A percentile compares a stretch with the other conserved stretches of the same genome.
Evolutionary conservation across 2,113 vertebrate species (phyloP).

Genomic region (Campylorhamphus procurvoides): DNA sequence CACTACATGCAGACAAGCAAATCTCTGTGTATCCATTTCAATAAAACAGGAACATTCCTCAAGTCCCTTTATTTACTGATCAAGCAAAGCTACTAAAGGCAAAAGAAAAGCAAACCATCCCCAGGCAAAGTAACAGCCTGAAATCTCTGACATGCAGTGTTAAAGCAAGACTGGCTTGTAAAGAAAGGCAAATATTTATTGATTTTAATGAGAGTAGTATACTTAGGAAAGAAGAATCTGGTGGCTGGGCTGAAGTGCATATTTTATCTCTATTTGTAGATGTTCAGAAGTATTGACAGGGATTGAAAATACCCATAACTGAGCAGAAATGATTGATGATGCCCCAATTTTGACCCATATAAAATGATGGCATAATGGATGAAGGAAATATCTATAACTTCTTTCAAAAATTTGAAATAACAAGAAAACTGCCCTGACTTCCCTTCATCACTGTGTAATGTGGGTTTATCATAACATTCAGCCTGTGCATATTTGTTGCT

Average conservation of each 20-base stretch:
- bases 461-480: not conserved
- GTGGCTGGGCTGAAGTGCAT: not conserved
- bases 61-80: constrained; percentile 2
- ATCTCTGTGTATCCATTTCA: constrained; percentile 8
- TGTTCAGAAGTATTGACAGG: not conserved
- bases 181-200: not conserved
- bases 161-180: not conserved
- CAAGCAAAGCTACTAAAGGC: not conserved
- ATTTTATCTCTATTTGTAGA: not conserved
- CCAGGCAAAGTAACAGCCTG: not conserved
- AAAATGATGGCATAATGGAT: not conserved
- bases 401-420: not conserved
- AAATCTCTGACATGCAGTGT: not conserved
- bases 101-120: not conserved
- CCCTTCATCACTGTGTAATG: not conserved
- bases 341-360: not conserved
- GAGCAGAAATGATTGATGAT: not conserved
- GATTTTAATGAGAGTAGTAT: not conserved
- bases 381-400: not conserved
- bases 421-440: not conserved
- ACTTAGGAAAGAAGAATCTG: not conserved
- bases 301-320: not conserved
- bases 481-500: not conserved
- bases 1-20: not conserved
- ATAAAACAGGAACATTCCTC: not conserved